Percentiles rank a stretch among this genome's conserved stretches.
These are phyloP conservation scores for Sisor rabdophorus DNA, from an alignment of 2,113 vertebrate genomes.

Conservation along the genomic window DNA sequence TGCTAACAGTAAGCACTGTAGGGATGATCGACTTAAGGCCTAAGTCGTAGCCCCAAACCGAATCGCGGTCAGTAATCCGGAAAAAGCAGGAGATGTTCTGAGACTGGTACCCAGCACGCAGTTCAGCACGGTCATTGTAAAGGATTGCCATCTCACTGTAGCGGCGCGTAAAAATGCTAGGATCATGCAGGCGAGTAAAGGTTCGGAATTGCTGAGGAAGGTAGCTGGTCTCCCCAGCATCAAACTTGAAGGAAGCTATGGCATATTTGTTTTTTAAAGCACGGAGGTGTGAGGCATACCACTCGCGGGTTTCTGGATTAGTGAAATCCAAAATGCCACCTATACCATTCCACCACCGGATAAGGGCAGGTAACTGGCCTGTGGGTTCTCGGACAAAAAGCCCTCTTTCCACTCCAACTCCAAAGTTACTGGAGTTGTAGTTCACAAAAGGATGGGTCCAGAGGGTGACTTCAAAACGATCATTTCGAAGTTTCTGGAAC, in stretches of 20 bases:
- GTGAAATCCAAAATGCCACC: conserved; percentile 91
- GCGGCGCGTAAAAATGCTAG: conserved; percentile 81
- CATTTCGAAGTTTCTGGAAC: conserved; percentile 73
- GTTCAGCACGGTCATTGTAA: conserved; percentile 80
- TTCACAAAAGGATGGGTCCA: conserved; percentile 89
- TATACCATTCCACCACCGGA: conserved; percentile 90
- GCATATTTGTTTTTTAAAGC: conserved; percentile 74
- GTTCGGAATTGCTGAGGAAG: conserved; percentile 87
- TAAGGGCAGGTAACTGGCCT: conserved; percentile 76
- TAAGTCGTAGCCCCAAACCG: conserved; percentile 86
- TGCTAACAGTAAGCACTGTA: conserved; percentile 84
- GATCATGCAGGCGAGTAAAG: conserved; percentile 73
- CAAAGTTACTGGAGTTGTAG: conserved; percentile 80
- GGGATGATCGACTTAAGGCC: conserved; percentile 92
- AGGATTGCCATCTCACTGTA: conserved; percentile 89
- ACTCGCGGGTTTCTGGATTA: conserved; percentile 79
- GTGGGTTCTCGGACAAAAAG: conserved; percentile 78
- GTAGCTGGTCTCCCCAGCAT: conserved; percentile 88
- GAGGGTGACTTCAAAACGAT: conserved; percentile 76
- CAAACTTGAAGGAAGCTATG: conserved; percentile 89
- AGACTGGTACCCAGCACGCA: conserved; percentile 87
- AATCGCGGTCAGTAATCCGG: conserved; percentile 87
- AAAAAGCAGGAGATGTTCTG: conserved; percentile 92
- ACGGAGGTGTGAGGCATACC: conserved; percentile 79
- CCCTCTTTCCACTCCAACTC: conserved; percentile 73